A percentile compares a stretch with the other conserved stretches of the same genome.
Conservation (phyloP, 1,140 invertebrate species). For the Aphaenogaster ashmeadi region DNA sequence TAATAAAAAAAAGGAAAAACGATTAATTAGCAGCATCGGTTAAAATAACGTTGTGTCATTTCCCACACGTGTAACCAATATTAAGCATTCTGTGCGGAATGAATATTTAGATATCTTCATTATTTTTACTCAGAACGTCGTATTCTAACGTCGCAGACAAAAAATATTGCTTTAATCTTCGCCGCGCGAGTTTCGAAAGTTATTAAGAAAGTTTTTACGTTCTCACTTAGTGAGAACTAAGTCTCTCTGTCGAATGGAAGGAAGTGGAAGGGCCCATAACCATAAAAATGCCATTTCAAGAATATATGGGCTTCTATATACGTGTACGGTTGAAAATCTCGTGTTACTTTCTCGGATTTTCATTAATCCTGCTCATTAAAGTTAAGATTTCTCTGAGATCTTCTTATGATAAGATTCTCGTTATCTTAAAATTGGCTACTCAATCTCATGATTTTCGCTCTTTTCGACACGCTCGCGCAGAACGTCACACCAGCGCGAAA, state of each 20-base stretch:
- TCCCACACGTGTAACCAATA: not conserved
- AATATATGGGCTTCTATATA: not conserved
- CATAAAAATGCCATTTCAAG: constrained; percentile 35
- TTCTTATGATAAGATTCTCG: not conserved
- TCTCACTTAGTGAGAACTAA: constrained; percentile 15
- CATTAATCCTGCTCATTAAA: not conserved
- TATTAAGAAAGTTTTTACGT: constrained; percentile 36
- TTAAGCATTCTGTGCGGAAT: not conserved
- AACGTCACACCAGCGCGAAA: constrained; percentile 47
- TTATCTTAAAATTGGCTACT: not conserved
- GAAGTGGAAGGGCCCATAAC: constrained; percentile 8
- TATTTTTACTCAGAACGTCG: not conserved
- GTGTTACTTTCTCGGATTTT: not conserved
- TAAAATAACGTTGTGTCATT: not conserved
- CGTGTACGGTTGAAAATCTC: not conserved
- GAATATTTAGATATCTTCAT: not conserved
- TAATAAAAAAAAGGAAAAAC: not conserved
- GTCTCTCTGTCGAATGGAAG: not conserved
- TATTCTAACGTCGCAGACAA: not conserved
- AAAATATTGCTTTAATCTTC: constrained; percentile 18
- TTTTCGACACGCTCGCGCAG: not conserved
- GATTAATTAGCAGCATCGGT: not conserved
- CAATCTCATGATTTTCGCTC: not conserved
- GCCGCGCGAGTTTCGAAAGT: constrained; percentile 5
- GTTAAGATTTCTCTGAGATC: not conserved